Conservation (phyloP, 2,888 invertebrate species). For the Agonopterix arenella region DNA sequence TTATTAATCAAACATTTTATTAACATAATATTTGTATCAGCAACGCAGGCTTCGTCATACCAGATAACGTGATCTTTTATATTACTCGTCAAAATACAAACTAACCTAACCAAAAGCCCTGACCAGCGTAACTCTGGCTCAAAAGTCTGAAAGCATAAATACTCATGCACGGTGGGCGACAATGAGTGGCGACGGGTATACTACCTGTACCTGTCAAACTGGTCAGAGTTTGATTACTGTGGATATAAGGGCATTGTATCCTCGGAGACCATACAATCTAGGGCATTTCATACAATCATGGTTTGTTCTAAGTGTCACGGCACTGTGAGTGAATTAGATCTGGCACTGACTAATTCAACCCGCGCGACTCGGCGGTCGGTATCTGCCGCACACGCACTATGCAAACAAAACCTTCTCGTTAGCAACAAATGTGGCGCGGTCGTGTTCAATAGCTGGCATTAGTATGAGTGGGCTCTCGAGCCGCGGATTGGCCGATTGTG, state of each 20-base stretch:
- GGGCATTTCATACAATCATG: not conserved
- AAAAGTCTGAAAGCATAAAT: no score
- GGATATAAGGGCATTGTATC: not conserved
- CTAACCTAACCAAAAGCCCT: no score
- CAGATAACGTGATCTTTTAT: no score
- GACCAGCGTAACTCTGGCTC: no score
- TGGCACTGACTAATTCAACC: not conserved
- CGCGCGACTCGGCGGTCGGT: not conserved
- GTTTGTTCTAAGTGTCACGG: not conserved
- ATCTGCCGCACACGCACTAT: constrained; percentile 7
- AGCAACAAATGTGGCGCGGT: constrained; percentile 32
- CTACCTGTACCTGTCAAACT: no score
- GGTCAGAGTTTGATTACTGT: no score
- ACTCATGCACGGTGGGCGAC: no score
- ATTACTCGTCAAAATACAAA: no score
- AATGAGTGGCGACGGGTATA: no score
- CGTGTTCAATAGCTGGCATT: constrained; percentile 52
- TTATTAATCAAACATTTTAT: no score
- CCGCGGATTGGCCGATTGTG: constrained; percentile 46
- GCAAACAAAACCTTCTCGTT: constrained; percentile 41
- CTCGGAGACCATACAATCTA: not conserved
- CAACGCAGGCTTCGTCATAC: no score
- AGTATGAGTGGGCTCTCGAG: constrained; percentile 46
- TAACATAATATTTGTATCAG: no score
- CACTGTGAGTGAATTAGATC: not conserved